Base-by-base conservation (phyloP, 2,113 vertebrate genomes). In the Aspidoscelis tigris region DNA sequence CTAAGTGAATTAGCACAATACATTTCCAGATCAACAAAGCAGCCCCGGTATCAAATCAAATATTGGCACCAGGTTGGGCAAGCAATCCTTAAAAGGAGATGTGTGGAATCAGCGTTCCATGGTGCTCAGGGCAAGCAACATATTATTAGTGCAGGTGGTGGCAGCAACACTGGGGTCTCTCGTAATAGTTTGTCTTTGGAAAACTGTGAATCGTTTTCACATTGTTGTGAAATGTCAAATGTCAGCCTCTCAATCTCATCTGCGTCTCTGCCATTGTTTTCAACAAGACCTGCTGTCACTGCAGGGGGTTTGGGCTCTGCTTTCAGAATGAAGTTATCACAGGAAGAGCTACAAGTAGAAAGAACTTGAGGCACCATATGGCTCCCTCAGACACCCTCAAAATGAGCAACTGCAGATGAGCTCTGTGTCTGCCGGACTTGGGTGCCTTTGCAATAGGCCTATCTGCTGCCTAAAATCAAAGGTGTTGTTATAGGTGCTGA, bases 151-250 rank as follows among this genome's bases (percentile, higher is more conserved):
- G 22, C 8, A 84, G 85, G 72, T 87, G 44, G 33, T 11, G 50
- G 81, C 41, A 9, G 68, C 76, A 44, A 44, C 79, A 91, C 75
- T 3, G 55, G 50, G 86, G n/a, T 74, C 65, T 93, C 79, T 91
- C 72, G 0, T 4, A 83, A 84, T 0, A 24, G 43, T 0, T 1
- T 8, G 8, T 89, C 91, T 87, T 39, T 39, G 58, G 68, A 88
- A 86, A 90, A 80, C 39, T 84, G 77, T 81, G 81, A 91, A 84
- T 94, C 80, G 85, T 84, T 89, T 88, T 90, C 80, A 73, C 47
- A 87, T 76, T 86, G 81, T 84, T 80, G 89, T 85, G 92, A 61
- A 88, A 93, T 86, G 88, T 91, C 92, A 91, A 81, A 88, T n/a
- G 64, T 88, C 89, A 91, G 86, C 87, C 80, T 91, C 71, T 81